Conservation (phyloP, 2,888 invertebrate species). For the Petrophora chlorosata region DNA sequence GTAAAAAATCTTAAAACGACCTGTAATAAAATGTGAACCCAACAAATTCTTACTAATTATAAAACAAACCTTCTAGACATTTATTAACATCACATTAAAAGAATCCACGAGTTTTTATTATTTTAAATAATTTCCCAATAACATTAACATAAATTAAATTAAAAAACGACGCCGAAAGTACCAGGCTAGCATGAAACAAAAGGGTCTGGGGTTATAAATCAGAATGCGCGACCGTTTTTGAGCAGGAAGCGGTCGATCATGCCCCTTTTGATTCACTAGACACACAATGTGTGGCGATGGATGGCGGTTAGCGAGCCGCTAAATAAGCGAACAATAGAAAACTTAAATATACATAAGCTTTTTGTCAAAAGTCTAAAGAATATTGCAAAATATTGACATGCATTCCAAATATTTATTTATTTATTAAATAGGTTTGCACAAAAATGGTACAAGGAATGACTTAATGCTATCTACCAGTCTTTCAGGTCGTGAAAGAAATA, state of each 20-base stretch:
- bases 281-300: slow-evolving; percentile 49
- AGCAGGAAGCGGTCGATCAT: slow-evolving; percentile 80
- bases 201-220: slow-evolving; percentile 57
- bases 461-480: too few species aligned
- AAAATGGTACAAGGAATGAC: too few species aligned
- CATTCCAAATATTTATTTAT: too few species aligned
- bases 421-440: too few species aligned
- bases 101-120: slow-evolving; percentile 22
- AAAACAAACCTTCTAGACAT: slow-evolving; percentile 19
- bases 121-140: slow-evolving; percentile 21
- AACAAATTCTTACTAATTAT: slow-evolving; percentile 11
- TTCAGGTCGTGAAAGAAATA: too few species aligned
- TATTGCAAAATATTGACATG: too few species aligned
- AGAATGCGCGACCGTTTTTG: slow-evolving; percentile 66
- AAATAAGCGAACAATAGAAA: slow-evolving; percentile 29
- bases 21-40: background rate
- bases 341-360: too few species aligned
- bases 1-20: background rate
- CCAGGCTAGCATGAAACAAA: slow-evolving; percentile 62
- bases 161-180: slow-evolving; percentile 46
- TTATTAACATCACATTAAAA: slow-evolving; percentile 24
- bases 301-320: slow-evolving; percentile 37
- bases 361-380: too few species aligned
- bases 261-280: slow-evolving; percentile 60
- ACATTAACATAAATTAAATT: slow-evolving; percentile 46